These are phyloP conservation scores for Fringilla coelebs DNA, from an alignment of 2,797 vertebrate species.

Conservation along the genomic window DNA sequence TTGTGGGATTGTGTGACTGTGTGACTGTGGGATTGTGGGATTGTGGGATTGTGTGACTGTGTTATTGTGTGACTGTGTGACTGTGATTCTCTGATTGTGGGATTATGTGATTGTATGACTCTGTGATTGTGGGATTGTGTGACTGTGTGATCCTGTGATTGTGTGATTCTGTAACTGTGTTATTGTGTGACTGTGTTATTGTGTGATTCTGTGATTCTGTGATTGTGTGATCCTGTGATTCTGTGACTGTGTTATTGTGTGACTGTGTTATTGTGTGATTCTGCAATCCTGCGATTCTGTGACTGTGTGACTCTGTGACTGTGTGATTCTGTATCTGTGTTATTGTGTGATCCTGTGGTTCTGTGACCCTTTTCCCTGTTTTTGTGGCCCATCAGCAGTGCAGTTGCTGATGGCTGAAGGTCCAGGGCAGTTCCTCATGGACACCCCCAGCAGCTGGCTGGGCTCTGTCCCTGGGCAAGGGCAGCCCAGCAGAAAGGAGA, in stretches of 20 bases:
- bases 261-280: background rate
- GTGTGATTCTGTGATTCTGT: no score
- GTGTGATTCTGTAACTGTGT: background rate
- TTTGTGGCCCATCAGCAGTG: fast-evolving
- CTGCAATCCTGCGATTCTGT: background rate
- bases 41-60: background rate
- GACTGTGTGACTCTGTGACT: no score
- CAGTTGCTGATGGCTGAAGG: fast-evolving
- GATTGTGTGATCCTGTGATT: no score
- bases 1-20: background rate
- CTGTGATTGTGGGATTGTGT: background rate
- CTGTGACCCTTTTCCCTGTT: background rate
- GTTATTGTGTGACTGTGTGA: background rate
- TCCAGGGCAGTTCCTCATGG: background rate
- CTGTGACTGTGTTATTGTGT: background rate
- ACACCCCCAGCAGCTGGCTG: background rate
- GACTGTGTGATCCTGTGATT: no score
- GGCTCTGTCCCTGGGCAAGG: background rate
- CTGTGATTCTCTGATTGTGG: no score
- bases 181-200: background rate
- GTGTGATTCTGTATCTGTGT: no score
- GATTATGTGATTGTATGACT: background rate
- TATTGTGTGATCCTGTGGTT: background rate
- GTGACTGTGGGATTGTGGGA: no score
- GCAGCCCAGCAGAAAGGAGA: background rate